phyloP scores from a whole-genome alignment of 2,113 vertebrate species.

The Sialia sialis region DNA sequence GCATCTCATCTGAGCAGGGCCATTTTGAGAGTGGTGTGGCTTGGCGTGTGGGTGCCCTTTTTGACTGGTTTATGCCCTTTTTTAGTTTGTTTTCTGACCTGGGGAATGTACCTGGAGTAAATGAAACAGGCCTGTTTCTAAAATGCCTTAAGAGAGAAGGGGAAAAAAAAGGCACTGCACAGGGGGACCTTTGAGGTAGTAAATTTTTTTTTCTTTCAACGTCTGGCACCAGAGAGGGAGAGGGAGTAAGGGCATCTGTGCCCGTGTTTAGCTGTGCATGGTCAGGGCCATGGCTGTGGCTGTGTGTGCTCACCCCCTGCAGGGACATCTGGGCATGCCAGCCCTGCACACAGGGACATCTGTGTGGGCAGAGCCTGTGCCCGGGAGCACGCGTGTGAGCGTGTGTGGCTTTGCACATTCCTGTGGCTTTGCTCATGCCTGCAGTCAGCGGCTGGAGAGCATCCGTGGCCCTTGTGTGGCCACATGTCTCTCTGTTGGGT shows the following conservation, averaged over 20 bases:
- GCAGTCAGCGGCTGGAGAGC: neutral
- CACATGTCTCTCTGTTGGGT: neutral
- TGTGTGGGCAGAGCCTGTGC: neutral
- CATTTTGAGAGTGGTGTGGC: neutral
- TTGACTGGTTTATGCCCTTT: neutral
- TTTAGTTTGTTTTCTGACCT: constrained; percentile 8
- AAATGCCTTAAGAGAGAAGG: neutral
- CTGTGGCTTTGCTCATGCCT: neutral
- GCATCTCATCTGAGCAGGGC: neutral
- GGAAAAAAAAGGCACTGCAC: constrained; percentile 28
- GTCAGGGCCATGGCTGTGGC: neutral
- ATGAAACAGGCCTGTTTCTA: neutral
- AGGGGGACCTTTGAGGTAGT: constrained; percentile 71
- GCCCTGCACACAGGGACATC: neutral
- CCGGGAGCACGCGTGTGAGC: neutral
- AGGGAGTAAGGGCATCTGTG: neutral
- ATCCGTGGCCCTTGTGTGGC: neutral
- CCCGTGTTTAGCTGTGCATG: fast-evolving
- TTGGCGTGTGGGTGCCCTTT: neutral
- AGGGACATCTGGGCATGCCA: neutral
- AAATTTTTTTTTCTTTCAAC: neutral
- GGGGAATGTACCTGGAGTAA: neutral
- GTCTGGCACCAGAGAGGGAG: neutral
- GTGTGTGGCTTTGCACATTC: neutral
- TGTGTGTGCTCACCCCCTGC: fast-evolving